phyloP scores from a whole-genome alignment of 2,888 invertebrate species.

The Tachina grossa region DNA sequence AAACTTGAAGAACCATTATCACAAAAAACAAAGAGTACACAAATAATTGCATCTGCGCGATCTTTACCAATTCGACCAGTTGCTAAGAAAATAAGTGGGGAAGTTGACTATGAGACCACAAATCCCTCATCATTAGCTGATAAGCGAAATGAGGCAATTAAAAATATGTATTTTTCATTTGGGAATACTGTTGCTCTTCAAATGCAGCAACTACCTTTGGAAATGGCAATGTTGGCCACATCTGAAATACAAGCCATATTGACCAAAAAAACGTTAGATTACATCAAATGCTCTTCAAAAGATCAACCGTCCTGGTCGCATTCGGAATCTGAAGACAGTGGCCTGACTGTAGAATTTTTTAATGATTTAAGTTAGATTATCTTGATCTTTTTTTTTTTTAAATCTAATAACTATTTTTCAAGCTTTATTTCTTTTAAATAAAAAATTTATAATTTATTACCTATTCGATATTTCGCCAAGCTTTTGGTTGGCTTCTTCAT shows the following conservation, averaged over 20 bases:
- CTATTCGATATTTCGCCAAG: no score
- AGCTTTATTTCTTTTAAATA: not conserved
- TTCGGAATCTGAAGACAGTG: constrained; percentile 33
- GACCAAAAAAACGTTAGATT: constrained; percentile 45
- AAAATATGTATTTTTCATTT: constrained; percentile 38
- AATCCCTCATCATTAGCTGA: not conserved
- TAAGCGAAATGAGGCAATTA: not conserved
- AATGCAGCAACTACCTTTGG: constrained; percentile 41
- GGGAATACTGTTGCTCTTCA: constrained; percentile 55
- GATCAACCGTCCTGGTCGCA: not conserved
- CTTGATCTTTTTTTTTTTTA: not conserved
- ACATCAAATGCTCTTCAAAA: constrained; percentile 22
- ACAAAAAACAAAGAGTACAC: not conserved
- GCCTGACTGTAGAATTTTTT: constrained; percentile 20
- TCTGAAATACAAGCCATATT: constrained; percentile 53
- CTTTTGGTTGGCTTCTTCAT: no score
- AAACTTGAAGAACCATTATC: not conserved
- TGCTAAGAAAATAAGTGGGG: not conserved
- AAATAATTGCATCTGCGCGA: not conserved
- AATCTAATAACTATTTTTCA: not conserved
- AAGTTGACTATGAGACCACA: not conserved
- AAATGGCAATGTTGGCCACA: constrained; percentile 46
- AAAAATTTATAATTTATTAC: no score
- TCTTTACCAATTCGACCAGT: not conserved
- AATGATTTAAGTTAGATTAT: constrained; percentile 14